A percentile compares a stretch with the other conserved stretches of the same genome.
phyloP scores from a whole-genome alignment of 2,888 invertebrate genomes.

The Coelinius sp. region DNA sequence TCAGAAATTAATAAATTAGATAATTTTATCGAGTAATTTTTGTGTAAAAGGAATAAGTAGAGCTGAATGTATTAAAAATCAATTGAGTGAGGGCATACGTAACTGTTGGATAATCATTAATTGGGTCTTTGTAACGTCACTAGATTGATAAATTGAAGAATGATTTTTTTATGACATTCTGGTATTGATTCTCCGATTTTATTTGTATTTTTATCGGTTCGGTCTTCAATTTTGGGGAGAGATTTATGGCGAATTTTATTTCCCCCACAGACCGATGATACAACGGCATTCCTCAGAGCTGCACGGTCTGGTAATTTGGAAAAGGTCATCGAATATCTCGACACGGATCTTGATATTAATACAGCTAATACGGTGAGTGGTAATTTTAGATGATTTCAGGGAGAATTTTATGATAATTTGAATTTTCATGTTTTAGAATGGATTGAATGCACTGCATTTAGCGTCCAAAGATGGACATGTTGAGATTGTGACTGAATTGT shows the following conservation, averaged over 20 bases:
- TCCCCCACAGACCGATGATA: conserved; percentile 87
- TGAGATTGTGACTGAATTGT: conserved; percentile 90
- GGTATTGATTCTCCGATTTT: conserved; percentile 15
- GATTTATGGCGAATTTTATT: conserved; percentile 62
- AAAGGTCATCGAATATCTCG: conserved; percentile 93
- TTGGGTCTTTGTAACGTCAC: not conserved
- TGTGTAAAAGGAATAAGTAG: not conserved
- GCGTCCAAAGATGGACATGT: conserved; percentile 98
- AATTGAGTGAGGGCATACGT: not conserved
- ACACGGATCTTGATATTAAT: conserved; percentile 96
- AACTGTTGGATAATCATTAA: not conserved
- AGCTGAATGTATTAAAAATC: not conserved
- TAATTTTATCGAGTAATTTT: no score
- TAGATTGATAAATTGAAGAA: not conserved
- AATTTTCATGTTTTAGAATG: conserved; percentile 79
- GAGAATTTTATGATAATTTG: not conserved
- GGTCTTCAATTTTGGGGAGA: not conserved
- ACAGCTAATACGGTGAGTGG: conserved; percentile 91
- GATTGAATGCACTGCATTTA: conserved; percentile 95
- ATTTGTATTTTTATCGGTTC: not conserved
- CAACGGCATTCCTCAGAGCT: conserved; percentile 96
- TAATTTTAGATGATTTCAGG: no score
- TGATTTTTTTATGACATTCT: not conserved
- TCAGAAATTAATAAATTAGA: no score
- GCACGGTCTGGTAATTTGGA: conserved; percentile 97